phyloP scores from a whole-genome alignment of 2,888 invertebrate species.

The Cetonia aurata region DNA sequence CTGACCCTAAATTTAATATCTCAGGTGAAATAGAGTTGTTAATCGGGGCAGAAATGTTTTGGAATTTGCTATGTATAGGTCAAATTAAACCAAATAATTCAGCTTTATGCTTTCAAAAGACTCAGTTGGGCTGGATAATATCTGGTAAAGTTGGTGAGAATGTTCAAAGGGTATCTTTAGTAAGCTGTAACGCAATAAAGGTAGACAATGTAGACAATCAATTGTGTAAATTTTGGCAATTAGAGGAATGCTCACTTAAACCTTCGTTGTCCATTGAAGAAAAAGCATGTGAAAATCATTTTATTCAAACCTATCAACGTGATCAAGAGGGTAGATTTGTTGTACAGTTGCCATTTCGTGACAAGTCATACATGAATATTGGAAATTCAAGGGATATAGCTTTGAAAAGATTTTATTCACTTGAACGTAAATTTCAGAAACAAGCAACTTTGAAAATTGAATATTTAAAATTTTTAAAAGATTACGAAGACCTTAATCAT shows the following conservation, averaged over 20 bases:
- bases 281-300: slow-evolving; percentile 17
- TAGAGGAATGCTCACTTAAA: background rate
- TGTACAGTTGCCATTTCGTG: slow-evolving; percentile 18
- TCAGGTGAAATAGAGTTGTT: slow-evolving; percentile 4
- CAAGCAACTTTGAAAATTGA: background rate
- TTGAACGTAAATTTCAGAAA: slow-evolving; percentile 13
- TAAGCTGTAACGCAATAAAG: background rate
- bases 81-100: slow-evolving; percentile 3
- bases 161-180: background rate
- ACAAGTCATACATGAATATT: background rate
- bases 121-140: background rate
- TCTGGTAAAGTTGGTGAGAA: background rate
- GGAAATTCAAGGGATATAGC: slow-evolving; percentile 10
- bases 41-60: slow-evolving; percentile 5
- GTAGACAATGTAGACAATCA: background rate
- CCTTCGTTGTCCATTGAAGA: background rate
- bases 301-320: background rate
- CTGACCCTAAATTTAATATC: background rate
- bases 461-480: slow-evolving; percentile 17
- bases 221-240: background rate
- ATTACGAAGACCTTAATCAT: slow-evolving; percentile 14
- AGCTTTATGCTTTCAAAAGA: background rate
- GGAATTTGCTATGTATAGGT: background rate
- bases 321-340: slow-evolving; percentile 4
- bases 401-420: slow-evolving; percentile 10